Evolutionary conservation across 2,113 vertebrate genomes (phyloP).

Genomic region (Phainopepla nitens): DNA sequence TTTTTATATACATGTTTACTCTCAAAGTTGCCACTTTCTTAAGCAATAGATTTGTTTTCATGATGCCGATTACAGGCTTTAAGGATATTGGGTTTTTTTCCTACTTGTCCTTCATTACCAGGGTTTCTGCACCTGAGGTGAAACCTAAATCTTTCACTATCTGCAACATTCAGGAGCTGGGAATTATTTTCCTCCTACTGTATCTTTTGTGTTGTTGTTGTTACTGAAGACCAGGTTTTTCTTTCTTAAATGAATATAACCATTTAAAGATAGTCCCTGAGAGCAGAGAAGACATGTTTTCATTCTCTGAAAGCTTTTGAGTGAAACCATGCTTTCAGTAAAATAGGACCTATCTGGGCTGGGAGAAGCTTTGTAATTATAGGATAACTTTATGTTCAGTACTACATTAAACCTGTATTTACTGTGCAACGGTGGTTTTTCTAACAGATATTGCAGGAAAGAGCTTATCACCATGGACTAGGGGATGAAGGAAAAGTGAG

Average conservation of each 20-base stretch:
- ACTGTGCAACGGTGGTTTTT: neutral
- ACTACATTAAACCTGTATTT: neutral
- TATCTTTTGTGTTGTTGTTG: neutral
- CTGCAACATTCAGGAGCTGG: neutral
- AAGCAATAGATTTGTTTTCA: neutral
- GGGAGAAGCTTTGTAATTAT: neutral
- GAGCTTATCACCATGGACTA: neutral
- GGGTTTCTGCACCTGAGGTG: neutral
- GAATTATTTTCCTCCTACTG: neutral
- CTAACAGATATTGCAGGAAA: neutral
- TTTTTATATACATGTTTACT: neutral
- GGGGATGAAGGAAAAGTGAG: neutral
- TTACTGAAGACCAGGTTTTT: neutral
- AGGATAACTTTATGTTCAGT: neutral
- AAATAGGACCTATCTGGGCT: neutral
- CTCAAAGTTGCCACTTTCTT: neutral
- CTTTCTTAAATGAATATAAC: neutral
- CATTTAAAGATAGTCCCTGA: neutral
- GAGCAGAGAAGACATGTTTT: neutral
- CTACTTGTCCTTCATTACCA: neutral
- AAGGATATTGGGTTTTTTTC: neutral
- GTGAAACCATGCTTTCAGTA: neutral
- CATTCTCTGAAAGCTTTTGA: neutral
- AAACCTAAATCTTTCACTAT: neutral
- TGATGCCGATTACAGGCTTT: neutral